Evolutionary conservation across 1,140 invertebrate species (phyloP), one percentile per base, ranked within the genome.

Genomic region (Drosophila pachea): DNA sequence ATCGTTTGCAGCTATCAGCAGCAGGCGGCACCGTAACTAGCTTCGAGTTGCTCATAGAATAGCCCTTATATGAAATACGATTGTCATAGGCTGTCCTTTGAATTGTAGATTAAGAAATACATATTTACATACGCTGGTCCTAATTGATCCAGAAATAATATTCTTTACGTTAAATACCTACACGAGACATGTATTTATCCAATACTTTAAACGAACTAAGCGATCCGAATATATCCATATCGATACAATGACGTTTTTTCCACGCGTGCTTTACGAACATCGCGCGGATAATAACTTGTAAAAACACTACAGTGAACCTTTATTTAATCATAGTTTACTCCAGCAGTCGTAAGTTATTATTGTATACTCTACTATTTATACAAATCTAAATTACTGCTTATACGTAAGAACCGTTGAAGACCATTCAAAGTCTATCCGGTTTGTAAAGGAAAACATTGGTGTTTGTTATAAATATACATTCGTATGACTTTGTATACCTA

Each of bases 1-100:
- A 87, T 89, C 40, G 77, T 89, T 5, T 86, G 77, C 68, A 78
- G 71, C 58, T 89, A 86, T 50, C 87, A 89, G 53, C 83, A 88
- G 35, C 63, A 67, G 35, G 42, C 59, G 8, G 6, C 60, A 54
- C 68, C 12, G 63, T 60, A 75, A 83, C 11, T 79, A 75, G 62
- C 53, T 35, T 16, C 54, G 8, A 64, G n/a, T 47, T 54, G 22
- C 3, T 22, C 22, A 22, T 22, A 60, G 47, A 64, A 62, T 53
- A 74, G 53, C n/a, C 22, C 73, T 58, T 42, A 74, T 76, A 74
- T 76, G 68, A 78, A 83, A 63, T 81, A 74, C 65, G 73, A 62
- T 53, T 84, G 63, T 84, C 73, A 73, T 76, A 84, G 76, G 68
- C 68, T 63, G 78, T 82, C 78, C 74, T 40, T 78, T 75, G 64